Percentiles rank a stretch among this genome's conserved stretches.
Evolutionary conservation across 2,888 invertebrate species (phyloP).

Genomic region (Amphipyra tragopoginis): DNA sequence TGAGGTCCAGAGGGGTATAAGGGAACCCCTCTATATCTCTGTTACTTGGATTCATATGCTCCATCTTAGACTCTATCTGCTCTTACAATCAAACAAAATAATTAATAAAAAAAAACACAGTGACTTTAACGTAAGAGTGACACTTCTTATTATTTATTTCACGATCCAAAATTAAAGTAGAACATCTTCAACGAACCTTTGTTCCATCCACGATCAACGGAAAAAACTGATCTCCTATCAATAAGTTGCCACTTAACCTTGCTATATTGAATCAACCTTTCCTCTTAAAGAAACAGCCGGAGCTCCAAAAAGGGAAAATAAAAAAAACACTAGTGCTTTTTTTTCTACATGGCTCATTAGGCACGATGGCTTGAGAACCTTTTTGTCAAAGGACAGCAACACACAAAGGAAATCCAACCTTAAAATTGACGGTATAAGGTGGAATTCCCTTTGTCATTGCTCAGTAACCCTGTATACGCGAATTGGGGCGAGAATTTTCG

Average conservation of each 20-base stretch:
- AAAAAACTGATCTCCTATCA: constrained; percentile 37
- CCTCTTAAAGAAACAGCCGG: constrained; percentile 55
- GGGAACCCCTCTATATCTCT: too few relatives aligned
- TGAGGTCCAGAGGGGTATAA: too few relatives aligned
- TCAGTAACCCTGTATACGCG: constrained; percentile 42
- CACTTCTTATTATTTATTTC: neutral
- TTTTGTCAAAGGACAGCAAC: constrained; percentile 68
- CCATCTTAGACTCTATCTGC: too few relatives aligned
- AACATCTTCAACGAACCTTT: constrained; percentile 13
- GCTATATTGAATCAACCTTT: constrained; percentile 68
- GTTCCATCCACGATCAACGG: constrained; percentile 24
- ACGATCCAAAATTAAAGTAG: constrained; percentile 3
- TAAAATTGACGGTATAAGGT: constrained; percentile 33
- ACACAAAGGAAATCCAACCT: constrained; percentile 51
- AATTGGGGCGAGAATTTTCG: constrained; percentile 69
- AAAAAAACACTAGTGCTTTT: constrained; percentile 59
- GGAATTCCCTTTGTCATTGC: constrained; percentile 30
- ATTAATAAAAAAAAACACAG: too few relatives aligned
- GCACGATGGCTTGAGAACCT: constrained; percentile 66
- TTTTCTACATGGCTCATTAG: constrained; percentile 71
- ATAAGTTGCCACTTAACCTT: constrained; percentile 55
- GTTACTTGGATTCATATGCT: too few relatives aligned
- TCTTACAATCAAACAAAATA: too few relatives aligned
- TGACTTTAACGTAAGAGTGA: too few relatives aligned
- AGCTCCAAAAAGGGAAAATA: constrained; percentile 62